Evolutionary conservation across 2,888 invertebrate species (phyloP), one percentile per base, ranked within the genome.

Genomic region (Meteorus cinctellus): DNA sequence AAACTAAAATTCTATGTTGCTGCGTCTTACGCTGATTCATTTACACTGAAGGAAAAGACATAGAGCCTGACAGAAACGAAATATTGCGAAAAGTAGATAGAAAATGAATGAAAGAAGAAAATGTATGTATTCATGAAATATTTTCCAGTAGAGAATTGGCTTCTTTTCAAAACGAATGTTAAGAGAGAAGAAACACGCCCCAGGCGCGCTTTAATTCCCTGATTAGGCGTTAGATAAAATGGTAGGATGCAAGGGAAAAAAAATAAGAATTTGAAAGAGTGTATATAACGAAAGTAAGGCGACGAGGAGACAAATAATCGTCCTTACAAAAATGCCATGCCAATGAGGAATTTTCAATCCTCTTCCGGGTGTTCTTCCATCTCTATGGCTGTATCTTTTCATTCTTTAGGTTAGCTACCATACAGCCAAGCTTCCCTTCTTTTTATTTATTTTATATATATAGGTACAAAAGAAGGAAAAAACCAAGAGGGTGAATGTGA

Each of bases 241-340:
- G 12, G 19, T 55, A 55, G 55, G n/a, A 19, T 19, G 31, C 29
- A n/a, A 14, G 29, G 29, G 16, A 16, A n/a, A 48, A 16, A 48
- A 48, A 48, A 48, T 48, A 48, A 48, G n/a, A 48, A 48, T 48
- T n/a, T n/a, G 16, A 55, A 55, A 19, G 19, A 19, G 19, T 19
- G 55, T 19, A 55, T 55, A 8, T 55, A 55, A 55, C 12, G 27
- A 73, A 27, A 75, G 80, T 81, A 82, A 82, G 83, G 84, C 85
- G 84, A 86, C 84, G 82, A 86, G 83, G 82, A 84, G 84, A 85
- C n/a, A 86, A 84, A 88, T 86, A 86, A 86, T 86, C 85, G 84
- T 82, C 82, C 84, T 85, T 84, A 84, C 84, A 82, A 78, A 55
- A 55, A 66, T 45, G 45, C 27, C 31, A 24, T 60, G 19, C 55